Percentiles rank a stretch among this genome's conserved stretches.
Conservation (phyloP, 1,140 invertebrate genomes). For the Dolichoris vasculosae region DNA sequence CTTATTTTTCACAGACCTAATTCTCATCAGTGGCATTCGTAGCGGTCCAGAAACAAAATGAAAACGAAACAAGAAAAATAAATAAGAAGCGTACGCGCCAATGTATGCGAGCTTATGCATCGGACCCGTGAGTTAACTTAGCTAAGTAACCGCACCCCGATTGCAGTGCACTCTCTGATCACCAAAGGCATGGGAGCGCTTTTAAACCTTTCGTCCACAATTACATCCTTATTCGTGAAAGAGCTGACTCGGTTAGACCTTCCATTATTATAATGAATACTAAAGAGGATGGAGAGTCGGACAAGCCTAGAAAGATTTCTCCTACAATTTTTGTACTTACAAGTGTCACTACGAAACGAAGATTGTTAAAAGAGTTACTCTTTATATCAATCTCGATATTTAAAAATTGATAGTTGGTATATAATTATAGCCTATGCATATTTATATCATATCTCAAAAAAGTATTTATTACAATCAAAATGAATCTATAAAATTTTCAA, state of each 20-base stretch:
- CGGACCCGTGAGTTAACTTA: not conserved
- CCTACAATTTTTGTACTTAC: not conserved
- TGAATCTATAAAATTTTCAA: no score
- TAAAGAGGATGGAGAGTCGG: not conserved
- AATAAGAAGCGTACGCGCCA: not conserved
- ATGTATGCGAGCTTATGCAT: not conserved
- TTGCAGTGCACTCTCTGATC: slow-evolving; percentile 15
- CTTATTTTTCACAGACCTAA: not conserved
- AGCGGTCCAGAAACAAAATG: not conserved
- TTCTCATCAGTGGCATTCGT: not conserved
- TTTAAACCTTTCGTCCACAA: slow-evolving; percentile 20
- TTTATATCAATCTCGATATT: no score
- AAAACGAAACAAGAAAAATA: slow-evolving; percentile 9
- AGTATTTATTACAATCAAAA: no score
- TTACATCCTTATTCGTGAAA: slow-evolving; percentile 11
- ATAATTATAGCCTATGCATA: no score
- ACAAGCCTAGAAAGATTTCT: not conserved
- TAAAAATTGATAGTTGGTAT: no score
- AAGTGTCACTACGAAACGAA: not conserved
- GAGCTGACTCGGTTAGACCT: not conserved
- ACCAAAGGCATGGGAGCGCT: slow-evolving; percentile 21
- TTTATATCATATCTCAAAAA: no score
- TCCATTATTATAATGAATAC: slow-evolving; percentile 28
- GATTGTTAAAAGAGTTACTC: not conserved
- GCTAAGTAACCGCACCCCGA: slow-evolving; percentile 28